These are phyloP conservation scores for Hoplostethus atlanticus DNA, from an alignment of 2,797 vertebrate species.

Conservation along the genomic window DNA sequence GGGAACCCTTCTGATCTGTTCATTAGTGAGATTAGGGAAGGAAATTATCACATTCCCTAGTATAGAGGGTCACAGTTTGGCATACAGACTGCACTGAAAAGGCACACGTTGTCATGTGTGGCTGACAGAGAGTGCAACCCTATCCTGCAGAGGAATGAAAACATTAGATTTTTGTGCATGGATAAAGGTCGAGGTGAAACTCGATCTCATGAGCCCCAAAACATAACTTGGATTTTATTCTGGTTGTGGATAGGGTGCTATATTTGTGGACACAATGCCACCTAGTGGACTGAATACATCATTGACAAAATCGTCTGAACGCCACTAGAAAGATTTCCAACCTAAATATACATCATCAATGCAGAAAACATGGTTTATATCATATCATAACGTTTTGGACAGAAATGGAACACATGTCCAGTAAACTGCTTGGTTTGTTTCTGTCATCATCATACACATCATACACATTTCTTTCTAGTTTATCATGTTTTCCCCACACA, in stretches of 20 bases:
- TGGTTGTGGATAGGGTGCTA: not conserved
- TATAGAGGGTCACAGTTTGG: conserved; percentile 1
- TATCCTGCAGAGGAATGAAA: too few species aligned
- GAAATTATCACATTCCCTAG: not conserved
- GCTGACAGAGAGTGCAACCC: too few species aligned
- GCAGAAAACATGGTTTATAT: not conserved
- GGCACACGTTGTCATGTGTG: not conserved
- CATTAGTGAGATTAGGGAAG: not conserved
- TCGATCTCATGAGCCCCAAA: not conserved
- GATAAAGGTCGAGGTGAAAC: not conserved
- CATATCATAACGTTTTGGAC: not conserved
- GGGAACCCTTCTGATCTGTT: conserved; percentile 6
- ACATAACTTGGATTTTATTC: too few species aligned
- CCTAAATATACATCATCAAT: too few species aligned
- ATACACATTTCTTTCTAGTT: too few species aligned
- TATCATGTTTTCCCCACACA: too few species aligned
- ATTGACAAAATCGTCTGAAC: not conserved
- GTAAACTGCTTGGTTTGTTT: too few species aligned
- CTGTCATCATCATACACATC: too few species aligned
- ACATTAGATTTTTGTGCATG: not conserved
- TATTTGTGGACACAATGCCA: conserved; percentile 54
- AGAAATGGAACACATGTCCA: not conserved
- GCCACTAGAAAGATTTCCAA: not conserved
- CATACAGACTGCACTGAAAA: conserved; percentile 8
- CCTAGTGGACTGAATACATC: conserved; percentile 52